Evolutionary conservation across 2,113 vertebrate species (phyloP).

Genomic region (Epinephelus moara): DNA sequence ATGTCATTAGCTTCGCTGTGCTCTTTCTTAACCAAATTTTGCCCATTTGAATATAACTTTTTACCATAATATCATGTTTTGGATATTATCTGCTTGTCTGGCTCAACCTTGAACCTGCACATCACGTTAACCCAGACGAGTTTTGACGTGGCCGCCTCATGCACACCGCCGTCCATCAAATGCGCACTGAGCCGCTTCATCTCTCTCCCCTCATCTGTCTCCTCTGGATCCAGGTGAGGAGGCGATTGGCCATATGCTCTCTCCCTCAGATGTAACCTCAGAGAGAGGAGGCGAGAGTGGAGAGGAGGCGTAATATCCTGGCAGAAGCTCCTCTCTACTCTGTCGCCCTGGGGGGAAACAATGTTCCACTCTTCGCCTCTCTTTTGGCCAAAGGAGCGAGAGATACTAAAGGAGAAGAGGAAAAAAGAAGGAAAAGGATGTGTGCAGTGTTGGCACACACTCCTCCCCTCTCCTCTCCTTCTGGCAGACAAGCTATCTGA

Average conservation of each 20-base stretch:
- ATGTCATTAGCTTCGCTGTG: neutral
- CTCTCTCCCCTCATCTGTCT: conserved; percentile 38
- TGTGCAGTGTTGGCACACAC: conserved; percentile 49
- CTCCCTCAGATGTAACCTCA: conserved; percentile 45
- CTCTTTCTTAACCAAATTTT: neutral
- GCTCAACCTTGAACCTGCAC: conserved; percentile 11
- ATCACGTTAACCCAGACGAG: conserved; percentile 4
- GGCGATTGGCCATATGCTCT: conserved; percentile 55
- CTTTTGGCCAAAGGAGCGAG: conserved; percentile 28
- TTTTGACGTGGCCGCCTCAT: neutral
- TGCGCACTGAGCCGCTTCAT: conserved; percentile 15
- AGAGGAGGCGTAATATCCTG: conserved; percentile 48
- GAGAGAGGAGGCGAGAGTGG: conserved; percentile 30
- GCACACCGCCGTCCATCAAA: conserved; percentile 27
- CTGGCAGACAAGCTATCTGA: conserved; percentile 74
- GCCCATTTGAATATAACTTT: neutral
- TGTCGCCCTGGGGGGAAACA: conserved; percentile 36
- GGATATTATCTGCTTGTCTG: conserved; percentile 5
- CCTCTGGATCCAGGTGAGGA: conserved; percentile 60
- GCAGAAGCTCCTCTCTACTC: conserved; percentile 57
- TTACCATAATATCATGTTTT: conserved; percentile 5
- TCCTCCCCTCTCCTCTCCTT: conserved; percentile 50
- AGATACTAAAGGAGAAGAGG: conserved; percentile 15
- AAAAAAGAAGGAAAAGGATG: conserved; percentile 21
- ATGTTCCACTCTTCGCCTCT: conserved; percentile 41